phyloP scores from a whole-genome alignment of 92 coral and sea anemone genomes.

The Siderastrea radians region DNA sequence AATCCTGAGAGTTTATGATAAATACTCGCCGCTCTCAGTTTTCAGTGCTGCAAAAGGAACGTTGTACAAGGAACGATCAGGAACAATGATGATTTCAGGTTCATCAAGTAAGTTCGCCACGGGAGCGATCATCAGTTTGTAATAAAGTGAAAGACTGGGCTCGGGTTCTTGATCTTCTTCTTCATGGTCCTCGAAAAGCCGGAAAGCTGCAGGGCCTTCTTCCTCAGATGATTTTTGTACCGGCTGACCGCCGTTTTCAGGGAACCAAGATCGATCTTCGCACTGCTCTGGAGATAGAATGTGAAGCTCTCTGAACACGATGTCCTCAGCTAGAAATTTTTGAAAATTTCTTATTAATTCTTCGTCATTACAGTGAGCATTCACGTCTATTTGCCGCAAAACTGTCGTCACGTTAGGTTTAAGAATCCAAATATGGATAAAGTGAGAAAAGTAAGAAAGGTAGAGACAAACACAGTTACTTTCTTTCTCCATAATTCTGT shows the following conservation, averaged over 20 bases:
- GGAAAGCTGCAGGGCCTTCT: neutral
- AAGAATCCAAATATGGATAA: neutral
- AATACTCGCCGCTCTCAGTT: neutral
- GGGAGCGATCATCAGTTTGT: neutral
- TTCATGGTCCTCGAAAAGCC: neutral
- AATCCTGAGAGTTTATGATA: conserved; percentile 5
- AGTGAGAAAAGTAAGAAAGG: neutral
- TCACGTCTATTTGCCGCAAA: neutral
- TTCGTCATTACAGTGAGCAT: neutral
- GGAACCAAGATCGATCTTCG: neutral
- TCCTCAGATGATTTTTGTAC: neutral
- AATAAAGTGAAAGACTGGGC: neutral
- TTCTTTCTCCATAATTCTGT: neutral
- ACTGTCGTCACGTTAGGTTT: neutral
- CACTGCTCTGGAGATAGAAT: neutral
- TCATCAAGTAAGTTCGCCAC: neutral
- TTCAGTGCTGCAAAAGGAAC: conserved; percentile 32
- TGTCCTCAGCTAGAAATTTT: neutral
- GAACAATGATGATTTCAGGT: conserved; percentile 3
- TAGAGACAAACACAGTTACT: neutral
- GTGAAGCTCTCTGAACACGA: neutral
- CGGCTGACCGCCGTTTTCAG: neutral
- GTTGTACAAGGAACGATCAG: neutral
- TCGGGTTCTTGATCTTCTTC: neutral
- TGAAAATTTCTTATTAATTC: neutral